Percentiles rank a stretch among this genome's conserved stretches.
These are phyloP conservation scores for Lamprotornis superbus DNA, from an alignment of 2,113 vertebrate species.

Conservation along the genomic window DNA sequence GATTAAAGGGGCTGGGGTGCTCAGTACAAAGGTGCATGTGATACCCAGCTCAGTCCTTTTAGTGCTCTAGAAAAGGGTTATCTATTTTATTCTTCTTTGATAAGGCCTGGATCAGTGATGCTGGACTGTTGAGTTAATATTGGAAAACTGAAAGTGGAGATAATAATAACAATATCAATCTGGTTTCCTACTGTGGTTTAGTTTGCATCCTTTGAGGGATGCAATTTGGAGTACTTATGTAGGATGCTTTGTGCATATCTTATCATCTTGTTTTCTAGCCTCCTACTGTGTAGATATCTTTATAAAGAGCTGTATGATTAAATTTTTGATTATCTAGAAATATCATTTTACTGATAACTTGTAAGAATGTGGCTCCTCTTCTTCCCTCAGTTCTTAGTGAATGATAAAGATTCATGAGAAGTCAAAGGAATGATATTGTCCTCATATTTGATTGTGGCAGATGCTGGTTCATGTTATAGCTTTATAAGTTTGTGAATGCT, in stretches of 20 bases:
- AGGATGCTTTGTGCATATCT: not conserved
- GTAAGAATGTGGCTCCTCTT: not conserved
- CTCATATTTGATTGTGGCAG: not conserved
- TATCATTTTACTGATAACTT: not conserved
- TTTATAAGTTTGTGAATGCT: not conserved
- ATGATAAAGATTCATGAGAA: not conserved
- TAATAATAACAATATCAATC: not conserved
- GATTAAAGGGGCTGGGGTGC: not conserved
- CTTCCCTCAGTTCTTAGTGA: not conserved
- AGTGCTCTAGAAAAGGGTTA: not conserved
- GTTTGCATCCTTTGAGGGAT: not conserved
- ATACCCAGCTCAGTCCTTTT: not conserved
- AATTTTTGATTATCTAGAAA: not conserved
- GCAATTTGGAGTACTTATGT: not conserved
- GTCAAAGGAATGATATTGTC: not conserved
- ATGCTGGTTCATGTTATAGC: not conserved
- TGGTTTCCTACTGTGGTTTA: not conserved
- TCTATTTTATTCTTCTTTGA: not conserved
- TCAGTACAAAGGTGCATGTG: not conserved
- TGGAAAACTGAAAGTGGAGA: not conserved
- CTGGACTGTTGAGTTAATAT: not conserved
- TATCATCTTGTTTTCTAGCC: not conserved
- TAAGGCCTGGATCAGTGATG: not conserved
- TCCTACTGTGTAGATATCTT: not conserved
- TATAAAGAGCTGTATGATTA: not conserved